Percentiles rank a stretch among this genome's conserved stretches.
phyloP scores from a whole-genome alignment of 2,888 invertebrate genomes.

The Meteorus colon region DNA sequence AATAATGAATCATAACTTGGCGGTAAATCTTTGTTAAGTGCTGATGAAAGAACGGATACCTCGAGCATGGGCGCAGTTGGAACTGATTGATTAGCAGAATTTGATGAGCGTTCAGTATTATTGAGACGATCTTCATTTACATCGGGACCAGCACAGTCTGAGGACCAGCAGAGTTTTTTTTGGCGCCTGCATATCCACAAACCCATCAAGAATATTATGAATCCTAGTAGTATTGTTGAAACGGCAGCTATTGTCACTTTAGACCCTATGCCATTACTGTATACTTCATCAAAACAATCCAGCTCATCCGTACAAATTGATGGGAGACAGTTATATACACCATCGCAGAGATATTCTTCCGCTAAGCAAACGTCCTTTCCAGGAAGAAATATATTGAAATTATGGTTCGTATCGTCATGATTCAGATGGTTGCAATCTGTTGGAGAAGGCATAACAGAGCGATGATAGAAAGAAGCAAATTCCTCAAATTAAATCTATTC shows the following conservation, averaged over 20 bases:
- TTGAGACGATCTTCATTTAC: conserved; percentile 56
- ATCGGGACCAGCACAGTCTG: conserved; percentile 70
- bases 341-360: conserved; percentile 73
- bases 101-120: conserved; percentile 55
- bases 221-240: conserved; percentile 73
- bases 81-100: conserved; percentile 60
- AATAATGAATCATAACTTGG: conserved; percentile 77
- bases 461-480: neutral
- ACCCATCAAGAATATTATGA: conserved; percentile 74
- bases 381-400: conserved; percentile 55
- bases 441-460: neutral
- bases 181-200: conserved; percentile 74
- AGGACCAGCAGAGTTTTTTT: conserved; percentile 75
- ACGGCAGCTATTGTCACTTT: conserved; percentile 75
- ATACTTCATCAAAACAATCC: conserved; percentile 63
- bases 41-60: conserved; percentile 65
- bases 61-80: conserved; percentile 70
- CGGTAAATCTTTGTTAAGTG: conserved; percentile 75
- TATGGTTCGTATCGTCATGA: conserved; percentile 39
- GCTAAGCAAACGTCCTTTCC: conserved; percentile 70
- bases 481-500: neutral
- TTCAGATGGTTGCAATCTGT: conserved; percentile 59
- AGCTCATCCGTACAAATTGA: conserved; percentile 73
- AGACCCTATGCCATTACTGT: conserved; percentile 63
- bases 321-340: conserved; percentile 73